Base-by-base conservation (phyloP, 2,113 vertebrate genomes). In the Xiphophorus hellerii region DNA sequence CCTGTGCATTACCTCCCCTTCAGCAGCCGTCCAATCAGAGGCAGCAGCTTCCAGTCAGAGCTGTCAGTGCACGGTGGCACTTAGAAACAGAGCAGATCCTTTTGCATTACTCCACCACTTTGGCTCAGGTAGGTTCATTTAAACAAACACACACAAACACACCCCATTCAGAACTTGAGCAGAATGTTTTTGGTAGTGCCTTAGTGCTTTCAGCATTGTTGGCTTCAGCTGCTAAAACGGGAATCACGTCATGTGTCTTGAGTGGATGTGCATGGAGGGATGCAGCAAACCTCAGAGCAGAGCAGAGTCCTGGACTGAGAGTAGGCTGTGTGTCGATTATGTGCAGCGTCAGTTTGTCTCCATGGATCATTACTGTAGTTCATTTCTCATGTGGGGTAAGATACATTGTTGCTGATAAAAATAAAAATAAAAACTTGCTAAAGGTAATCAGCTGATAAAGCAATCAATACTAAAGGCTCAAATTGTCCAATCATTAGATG, bases 51-150 rank as follows among this genome's bases (percentile, higher is more conserved):
- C 82, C 74, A 85, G 69, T 90, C 89, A 86, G 80, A 88, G 85
- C 83, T 85, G 74, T 86, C 74, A 86, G 86, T 84, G 67, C 83
- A 83, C 90, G 73, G 81, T 88, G 89, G 88, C 88, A 85, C 79
- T 86, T 85, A 93, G 92, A 90, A 81, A 92, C 90, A 92, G 86
- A 92, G 61, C 90, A 86, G 81, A 80, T 63, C 73, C 69, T 77
- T 82, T 76, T 83, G 76, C 85, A 15, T 76, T 67, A 81, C 74
- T 62, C 79, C 29, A 35, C 73, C 67, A 51, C 73, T 73, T 82
- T 73, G 77, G 66, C 77, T 84, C 80, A 94, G 94, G 93, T 95
- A 94, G 87, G 94, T 92, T 66, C 67, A 81, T 48, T 35, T 76
- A 64, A 51, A 77, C 68, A 31, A 35, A 66, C 39, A 37, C 28